Conservation (phyloP, 2,797 vertebrate genomes). For the Phoxinus dragarum region DNA sequence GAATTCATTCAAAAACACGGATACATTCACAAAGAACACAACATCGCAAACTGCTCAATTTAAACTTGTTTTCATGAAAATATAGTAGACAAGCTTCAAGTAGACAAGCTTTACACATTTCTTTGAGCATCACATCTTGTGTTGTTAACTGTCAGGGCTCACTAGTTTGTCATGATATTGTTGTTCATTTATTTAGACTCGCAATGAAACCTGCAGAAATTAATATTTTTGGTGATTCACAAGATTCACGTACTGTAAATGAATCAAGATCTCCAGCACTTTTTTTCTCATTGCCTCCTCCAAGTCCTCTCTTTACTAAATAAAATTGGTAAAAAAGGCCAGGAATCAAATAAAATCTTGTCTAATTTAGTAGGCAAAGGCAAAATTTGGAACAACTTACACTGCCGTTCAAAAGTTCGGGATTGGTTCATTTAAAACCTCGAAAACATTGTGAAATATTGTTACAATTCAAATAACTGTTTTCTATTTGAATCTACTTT, state of each 20-base stretch:
- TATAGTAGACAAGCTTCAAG: neutral
- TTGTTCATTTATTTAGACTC: neutral
- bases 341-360: neutral
- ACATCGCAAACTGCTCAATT: no score
- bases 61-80: neutral
- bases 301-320: neutral
- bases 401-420: no score
- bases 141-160: neutral
- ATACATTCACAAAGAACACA: neutral
- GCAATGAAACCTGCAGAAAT: neutral
- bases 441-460: no score
- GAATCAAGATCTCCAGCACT: neutral
- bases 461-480: no score
- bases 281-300: neutral
- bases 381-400: no score
- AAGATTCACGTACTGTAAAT: neutral
- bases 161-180: neutral
- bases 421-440: no score
- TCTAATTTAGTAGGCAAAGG: neutral
- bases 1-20: neutral
- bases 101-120: neutral
- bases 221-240: neutral
- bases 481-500: no score
- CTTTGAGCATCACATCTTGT: neutral
- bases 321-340: neutral